These are phyloP conservation scores for Plusia festucae DNA, from an alignment of 2,888 invertebrate genomes.

Conservation along the genomic window DNA sequence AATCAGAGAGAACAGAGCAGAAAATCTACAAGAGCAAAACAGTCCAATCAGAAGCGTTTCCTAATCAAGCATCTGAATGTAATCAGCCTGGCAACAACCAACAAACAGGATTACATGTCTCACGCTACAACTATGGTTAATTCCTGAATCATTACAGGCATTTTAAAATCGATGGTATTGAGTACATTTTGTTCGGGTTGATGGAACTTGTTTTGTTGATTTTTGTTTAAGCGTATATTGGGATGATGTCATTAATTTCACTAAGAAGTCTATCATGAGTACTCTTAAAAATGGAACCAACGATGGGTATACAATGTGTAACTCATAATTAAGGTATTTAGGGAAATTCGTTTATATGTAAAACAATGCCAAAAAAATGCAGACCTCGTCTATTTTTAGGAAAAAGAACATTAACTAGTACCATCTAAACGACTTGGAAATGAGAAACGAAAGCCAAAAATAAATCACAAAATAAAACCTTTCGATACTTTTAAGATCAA, in stretches of 20 bases:
- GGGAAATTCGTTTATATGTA: too few relatives aligned
- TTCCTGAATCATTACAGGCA: constrained; percentile 47
- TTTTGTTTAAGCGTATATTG: too few relatives aligned
- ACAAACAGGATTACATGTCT: constrained; percentile 47
- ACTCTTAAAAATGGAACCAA: too few relatives aligned
- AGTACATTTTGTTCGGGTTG: constrained; percentile 42
- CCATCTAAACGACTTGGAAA: too few relatives aligned
- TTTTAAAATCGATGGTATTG: constrained; percentile 55
- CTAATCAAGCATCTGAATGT: constrained; percentile 51
- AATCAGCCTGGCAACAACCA: constrained; percentile 38
- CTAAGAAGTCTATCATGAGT: too few relatives aligned
- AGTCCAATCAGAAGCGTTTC: constrained; percentile 29
- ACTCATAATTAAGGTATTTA: too few relatives aligned
- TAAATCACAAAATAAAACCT: constrained; percentile 5
- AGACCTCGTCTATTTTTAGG: too few relatives aligned
- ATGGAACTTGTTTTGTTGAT: constrained; percentile 4
- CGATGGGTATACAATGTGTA: too few relatives aligned
- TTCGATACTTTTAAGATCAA: constrained; percentile 23
- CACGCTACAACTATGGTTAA: constrained; percentile 48
- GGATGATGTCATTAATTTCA: too few relatives aligned
- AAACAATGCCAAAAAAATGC: too few relatives aligned
- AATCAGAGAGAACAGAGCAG: constrained; percentile 14
- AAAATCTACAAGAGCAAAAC: constrained; percentile 29
- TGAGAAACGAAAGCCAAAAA: too few relatives aligned
- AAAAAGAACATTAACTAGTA: too few relatives aligned